Evolutionary conservation across 2,113 vertebrate species (phyloP).

Genomic region (Seriola quinqueradiata): DNA sequence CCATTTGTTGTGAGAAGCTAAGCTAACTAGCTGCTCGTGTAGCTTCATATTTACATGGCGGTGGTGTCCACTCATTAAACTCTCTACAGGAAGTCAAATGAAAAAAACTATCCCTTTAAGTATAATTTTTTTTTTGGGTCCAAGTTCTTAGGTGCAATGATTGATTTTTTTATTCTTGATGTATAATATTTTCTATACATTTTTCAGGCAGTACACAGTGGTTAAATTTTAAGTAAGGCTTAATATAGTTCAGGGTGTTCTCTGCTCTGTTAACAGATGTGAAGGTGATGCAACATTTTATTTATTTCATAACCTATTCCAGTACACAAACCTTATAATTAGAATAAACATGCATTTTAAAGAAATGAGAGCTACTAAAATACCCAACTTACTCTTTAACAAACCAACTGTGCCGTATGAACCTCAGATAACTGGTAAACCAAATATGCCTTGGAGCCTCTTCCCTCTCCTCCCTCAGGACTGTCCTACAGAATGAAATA

Average conservation of each 20-base stretch:
- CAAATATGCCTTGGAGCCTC: neutral
- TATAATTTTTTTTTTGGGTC: neutral
- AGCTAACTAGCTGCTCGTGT: neutral
- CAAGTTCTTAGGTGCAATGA: neutral
- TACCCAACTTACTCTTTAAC: neutral
- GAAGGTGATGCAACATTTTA: neutral
- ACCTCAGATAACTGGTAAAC: neutral
- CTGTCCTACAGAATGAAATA: conserved; percentile 23
- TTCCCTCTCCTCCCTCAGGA: conserved; percentile 35
- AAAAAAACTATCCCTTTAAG: neutral
- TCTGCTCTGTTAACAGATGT: neutral
- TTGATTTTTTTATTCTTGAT: neutral
- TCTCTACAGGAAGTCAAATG: neutral
- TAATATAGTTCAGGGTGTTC: neutral
- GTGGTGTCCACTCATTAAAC: neutral
- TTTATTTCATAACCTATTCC: neutral
- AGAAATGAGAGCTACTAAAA: neutral
- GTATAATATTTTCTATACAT: neutral
- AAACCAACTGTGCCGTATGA: neutral
- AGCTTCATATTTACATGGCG: neutral
- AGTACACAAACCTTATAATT: neutral
- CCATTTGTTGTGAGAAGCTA: neutral
- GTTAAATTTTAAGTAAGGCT: neutral
- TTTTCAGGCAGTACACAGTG: neutral
- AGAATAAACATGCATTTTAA: neutral